Evolutionary conservation across 2,888 invertebrate genomes (phyloP).

Genomic region (Cheilosia impressa): DNA sequence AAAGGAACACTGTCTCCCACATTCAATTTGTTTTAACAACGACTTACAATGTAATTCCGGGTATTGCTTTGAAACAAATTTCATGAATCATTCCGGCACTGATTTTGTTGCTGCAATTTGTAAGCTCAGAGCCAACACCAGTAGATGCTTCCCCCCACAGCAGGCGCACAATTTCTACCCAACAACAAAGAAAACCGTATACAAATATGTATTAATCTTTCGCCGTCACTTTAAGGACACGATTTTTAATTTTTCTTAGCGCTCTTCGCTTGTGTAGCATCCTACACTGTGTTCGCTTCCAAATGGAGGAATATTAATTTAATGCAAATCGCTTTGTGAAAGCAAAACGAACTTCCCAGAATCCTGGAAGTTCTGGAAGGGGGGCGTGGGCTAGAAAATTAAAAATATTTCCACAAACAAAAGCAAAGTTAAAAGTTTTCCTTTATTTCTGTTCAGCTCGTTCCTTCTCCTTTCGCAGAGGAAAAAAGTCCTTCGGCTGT

Average conservation of each 20-base stretch:
- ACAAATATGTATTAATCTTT: slow-evolving; percentile 65
- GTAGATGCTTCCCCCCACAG: background rate
- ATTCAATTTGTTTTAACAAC: too few species aligned
- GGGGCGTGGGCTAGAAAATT: slow-evolving; percentile 55
- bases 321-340: slow-evolving; percentile 74
- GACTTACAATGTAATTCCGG: too few species aligned
- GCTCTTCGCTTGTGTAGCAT: slow-evolving; percentile 23
- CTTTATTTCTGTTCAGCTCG: background rate
- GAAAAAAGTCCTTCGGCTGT: slow-evolving; percentile 64
- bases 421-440: slow-evolving; percentile 69
- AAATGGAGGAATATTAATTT: slow-evolving; percentile 71
- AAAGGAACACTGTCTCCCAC: too few species aligned
- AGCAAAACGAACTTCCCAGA: slow-evolving; percentile 52
- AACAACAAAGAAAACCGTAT: slow-evolving; percentile 2
- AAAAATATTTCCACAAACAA: slow-evolving; percentile 73
- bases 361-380: background rate
- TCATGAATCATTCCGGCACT: slow-evolving; percentile 31
- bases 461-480: slow-evolving; percentile 13
- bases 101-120: slow-evolving; percentile 28
- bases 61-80: slow-evolving; percentile 8
- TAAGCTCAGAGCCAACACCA: slow-evolving; percentile 17
- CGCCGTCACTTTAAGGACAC: slow-evolving; percentile 63
- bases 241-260: slow-evolving; percentile 45
- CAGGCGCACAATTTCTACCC: background rate
- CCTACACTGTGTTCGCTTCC: slow-evolving; percentile 36